A percentile compares a stretch with the other conserved stretches of the same genome.
Conservation (phyloP, 2,113 vertebrate species). For the Bos taurus region ARS-UCD2.0 NC_037336.1:51153001-51153500, state of each 20-base stretch:
- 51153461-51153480: neutral
- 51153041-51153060: neutral
- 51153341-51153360: neutral
- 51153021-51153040: accelerated
- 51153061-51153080: neutral
- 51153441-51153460: neutral
- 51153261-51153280: neutral
- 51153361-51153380: neutral
- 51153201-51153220: neutral
- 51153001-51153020: neutral
- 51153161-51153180: neutral
- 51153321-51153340: neutral
- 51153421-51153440: neutral
- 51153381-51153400: neutral
- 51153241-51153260: neutral
- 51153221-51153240: slow-evolving; percentile 1
- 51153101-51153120: neutral
- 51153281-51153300: neutral
- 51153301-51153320: neutral
- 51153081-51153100: neutral
- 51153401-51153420: neutral
- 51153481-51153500: neutral
- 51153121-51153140: neutral
- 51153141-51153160: neutral
- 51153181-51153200: neutral